Evolutionary conservation across 2,888 invertebrate genomes (phyloP), one percentile per base, ranked within the genome.

Genomic region (Rhyacophila evoluta): DNA sequence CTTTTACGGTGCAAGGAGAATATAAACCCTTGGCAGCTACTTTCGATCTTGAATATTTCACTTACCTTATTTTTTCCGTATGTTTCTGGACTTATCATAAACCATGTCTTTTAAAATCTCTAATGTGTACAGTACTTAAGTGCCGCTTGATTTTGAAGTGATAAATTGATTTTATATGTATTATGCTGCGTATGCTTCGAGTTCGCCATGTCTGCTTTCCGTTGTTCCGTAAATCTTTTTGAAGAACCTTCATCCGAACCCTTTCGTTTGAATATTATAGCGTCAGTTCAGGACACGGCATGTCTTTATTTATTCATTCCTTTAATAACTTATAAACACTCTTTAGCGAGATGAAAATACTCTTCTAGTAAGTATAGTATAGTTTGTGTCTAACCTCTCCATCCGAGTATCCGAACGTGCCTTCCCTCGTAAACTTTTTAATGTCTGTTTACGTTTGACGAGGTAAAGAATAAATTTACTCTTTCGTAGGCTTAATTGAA

Each of bases 291-390:
- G 55, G 55, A 55, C 25, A 8, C 55, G 25, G 19, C 19, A 55
- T 25, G 25, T 6, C 55, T 55, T 55, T 12, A 55, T 19, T 55
- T 55, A 55, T 55, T 55, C 55, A 55, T 19, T 55, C 55, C 55
- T 8, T 55, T 55, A 55, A 55, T 55, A 55, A 55, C 19, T 55
- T 55, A 55, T 55, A 55, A 55, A 55, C 55, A 55, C 55, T 55
- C 55, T 55, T 55, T 55, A 55, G 55, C 55, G 55, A 25, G 55
- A 55, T 55, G 8, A 19, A 55, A 55, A 55, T 55, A 55, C 25
- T 8, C 19, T 55, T 19, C 2, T 19, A 55, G 15, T 8, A 19
- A 55, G 55, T 25, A 19, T 19, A 6, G 4, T 19, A 55, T 55
- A 55, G 55, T 12, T 19, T 55, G 8, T 55, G 10, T 19, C 2